Evolutionary conservation across 2,888 invertebrate species (phyloP).

Genomic region (Griposia aprilina): DNA sequence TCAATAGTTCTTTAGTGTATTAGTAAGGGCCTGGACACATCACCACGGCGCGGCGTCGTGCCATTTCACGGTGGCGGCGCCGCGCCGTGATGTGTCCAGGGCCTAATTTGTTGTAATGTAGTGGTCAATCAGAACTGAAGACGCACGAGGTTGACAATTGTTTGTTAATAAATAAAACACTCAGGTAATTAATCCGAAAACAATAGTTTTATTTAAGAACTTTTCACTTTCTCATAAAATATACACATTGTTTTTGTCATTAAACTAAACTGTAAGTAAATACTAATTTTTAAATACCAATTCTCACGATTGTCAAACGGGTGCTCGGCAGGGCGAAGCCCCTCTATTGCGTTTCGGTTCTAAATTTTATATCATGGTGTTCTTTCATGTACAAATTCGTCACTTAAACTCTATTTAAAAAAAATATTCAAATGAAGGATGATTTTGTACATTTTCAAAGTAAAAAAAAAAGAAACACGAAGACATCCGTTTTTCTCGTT

Average conservation of each 20-base stretch:
- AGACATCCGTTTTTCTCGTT: constrained; percentile 81
- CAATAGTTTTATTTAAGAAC: constrained; percentile 91
- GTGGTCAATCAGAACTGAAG: constrained; percentile 51
- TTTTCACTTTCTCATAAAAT: constrained; percentile 91
- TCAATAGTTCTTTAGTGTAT: constrained; percentile 40
- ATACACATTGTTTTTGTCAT: constrained; percentile 91
- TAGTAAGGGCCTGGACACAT: no score
- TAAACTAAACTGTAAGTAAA: constrained; percentile 91
- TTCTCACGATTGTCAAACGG: constrained; percentile 85
- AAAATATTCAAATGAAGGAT: constrained; percentile 88
- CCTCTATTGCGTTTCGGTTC: constrained; percentile 78
- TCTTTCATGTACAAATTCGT: constrained; percentile 87
- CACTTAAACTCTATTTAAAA: constrained; percentile 89
- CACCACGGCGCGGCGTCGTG: no score
- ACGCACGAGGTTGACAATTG: constrained; percentile 64
- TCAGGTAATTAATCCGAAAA: constrained; percentile 89
- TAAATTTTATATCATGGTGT: constrained; percentile 76
- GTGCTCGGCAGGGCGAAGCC: constrained; percentile 74
- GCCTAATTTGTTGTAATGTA: constrained; percentile 43
- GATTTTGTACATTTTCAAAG: constrained; percentile 90
- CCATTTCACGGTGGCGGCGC: no score
- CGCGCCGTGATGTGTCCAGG: no score
- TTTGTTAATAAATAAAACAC: constrained; percentile 86
- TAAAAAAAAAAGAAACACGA: constrained; percentile 83
- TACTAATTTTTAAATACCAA: constrained; percentile 91